phyloP scores from a whole-genome alignment of 2,888 invertebrate genomes.

The Diadromus collaris region DNA sequence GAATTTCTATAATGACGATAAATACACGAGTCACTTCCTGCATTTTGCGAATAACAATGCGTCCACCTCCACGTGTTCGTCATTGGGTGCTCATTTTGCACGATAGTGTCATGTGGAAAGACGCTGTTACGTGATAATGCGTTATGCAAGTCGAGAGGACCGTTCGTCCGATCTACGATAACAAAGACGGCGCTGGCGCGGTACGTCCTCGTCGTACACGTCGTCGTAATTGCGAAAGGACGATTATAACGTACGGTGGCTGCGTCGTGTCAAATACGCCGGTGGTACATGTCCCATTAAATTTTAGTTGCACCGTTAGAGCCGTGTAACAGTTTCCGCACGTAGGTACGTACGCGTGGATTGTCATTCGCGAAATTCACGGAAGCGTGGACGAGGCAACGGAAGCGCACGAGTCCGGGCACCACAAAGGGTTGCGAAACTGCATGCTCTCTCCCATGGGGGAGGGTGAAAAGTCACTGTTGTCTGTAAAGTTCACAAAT shows the following conservation, averaged over 20 bases:
- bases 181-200: not conserved
- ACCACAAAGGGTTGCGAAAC: not conserved
- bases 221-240: constrained; percentile 1
- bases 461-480: not conserved
- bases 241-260: constrained; percentile 1
- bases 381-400: not conserved
- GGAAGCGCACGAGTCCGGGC: not conserved
- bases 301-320: not conserved
- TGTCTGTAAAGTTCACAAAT: constrained; percentile 4
- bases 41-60: not conserved
- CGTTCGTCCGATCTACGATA: not conserved
- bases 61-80: not conserved
- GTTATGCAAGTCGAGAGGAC: constrained; percentile 47
- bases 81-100: constrained; percentile 7
- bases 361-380: constrained; percentile 2
- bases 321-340: not conserved
- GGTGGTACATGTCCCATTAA: constrained; percentile 1
- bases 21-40: not conserved
- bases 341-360: not conserved
- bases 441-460: not conserved
- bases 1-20: not conserved
- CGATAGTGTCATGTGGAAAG: constrained; percentile 9
- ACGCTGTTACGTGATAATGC: constrained; percentile 37
- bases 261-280: not conserved
- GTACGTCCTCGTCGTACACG: not conserved